Evolutionary conservation across 2,888 invertebrate species (phyloP).

Genomic region (Dryococelus australis): DNA sequence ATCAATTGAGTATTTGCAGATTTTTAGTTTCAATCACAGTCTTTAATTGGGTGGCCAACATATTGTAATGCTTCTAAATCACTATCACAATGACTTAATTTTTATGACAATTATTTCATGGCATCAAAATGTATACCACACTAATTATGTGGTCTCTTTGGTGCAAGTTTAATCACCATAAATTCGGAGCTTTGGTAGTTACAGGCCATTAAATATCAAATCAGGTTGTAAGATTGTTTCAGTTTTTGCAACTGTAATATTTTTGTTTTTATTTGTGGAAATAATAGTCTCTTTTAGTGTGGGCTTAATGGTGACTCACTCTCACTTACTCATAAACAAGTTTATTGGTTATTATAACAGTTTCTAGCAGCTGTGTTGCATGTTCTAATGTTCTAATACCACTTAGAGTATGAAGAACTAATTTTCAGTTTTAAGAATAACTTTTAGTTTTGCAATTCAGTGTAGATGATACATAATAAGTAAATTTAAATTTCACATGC

Average conservation of each 20-base stretch:
- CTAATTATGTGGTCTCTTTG: too few relatives aligned
- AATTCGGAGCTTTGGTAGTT: background rate
- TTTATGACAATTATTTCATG: too few relatives aligned
- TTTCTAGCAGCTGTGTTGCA: slow-evolving; percentile 36
- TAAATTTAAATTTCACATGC: background rate
- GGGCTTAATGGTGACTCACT: background rate
- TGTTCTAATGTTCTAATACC: slow-evolving; percentile 20
- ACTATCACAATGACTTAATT: too few relatives aligned
- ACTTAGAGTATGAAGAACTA: background rate
- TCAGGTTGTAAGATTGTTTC: too few relatives aligned
- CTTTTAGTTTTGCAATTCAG: slow-evolving; percentile 26
- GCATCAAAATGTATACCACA: too few relatives aligned
- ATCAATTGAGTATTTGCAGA: too few relatives aligned
- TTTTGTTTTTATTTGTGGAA: background rate
- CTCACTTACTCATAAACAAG: background rate
- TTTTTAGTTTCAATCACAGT: too few relatives aligned
- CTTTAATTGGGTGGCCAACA: too few relatives aligned
- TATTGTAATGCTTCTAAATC: too few relatives aligned
- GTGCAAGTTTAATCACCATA: too few relatives aligned
- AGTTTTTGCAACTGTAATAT: background rate
- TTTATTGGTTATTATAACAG: slow-evolving; percentile 13
- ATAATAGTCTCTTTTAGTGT: background rate
- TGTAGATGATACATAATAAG: slow-evolving; percentile 22
- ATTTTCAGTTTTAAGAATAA: background rate
- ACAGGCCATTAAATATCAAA: background rate